Conservation (phyloP, 1,140 invertebrate species). For the Bombus ignitus region DNA sequence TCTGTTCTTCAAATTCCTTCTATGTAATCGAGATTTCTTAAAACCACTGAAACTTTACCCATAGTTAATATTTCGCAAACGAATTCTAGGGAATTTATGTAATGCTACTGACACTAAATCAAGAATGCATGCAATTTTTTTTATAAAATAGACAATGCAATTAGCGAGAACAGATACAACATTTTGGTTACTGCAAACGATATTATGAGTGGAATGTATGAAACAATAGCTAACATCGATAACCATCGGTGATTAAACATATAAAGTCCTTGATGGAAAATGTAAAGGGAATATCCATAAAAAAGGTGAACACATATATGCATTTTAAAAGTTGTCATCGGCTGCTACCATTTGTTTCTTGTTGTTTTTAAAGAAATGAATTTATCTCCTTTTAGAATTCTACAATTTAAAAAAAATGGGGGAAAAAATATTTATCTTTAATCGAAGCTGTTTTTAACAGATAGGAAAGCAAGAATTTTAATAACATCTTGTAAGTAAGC, state of each 20-base stretch:
- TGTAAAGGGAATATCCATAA: background rate
- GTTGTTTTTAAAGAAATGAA: background rate
- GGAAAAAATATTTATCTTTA: background rate
- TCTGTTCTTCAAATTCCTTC: background rate
- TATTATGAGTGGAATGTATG: constrained; percentile 9
- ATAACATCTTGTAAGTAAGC: constrained; percentile 15
- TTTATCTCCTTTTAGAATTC: background rate
- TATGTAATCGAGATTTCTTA: background rate
- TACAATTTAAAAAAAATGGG: constrained; percentile 5
- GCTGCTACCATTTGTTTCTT: background rate
- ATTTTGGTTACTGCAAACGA: background rate
- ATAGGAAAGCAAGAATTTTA: background rate
- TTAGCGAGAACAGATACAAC: background rate
- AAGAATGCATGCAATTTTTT: background rate
- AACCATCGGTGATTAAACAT: constrained; percentile 27
- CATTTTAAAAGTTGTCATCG: background rate
- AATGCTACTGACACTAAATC: background rate
- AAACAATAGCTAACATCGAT: background rate
- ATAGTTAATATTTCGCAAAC: background rate
- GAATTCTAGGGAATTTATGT: constrained; percentile 16
- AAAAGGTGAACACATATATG: constrained; percentile 16
- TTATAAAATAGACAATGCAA: background rate
- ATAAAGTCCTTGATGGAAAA: background rate
- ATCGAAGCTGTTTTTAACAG: constrained; percentile 4
- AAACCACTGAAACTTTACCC: constrained; percentile 9